Base-by-base conservation (phyloP, 2,113 vertebrate species). In the Zosterops hypoxanthus region DNA sequence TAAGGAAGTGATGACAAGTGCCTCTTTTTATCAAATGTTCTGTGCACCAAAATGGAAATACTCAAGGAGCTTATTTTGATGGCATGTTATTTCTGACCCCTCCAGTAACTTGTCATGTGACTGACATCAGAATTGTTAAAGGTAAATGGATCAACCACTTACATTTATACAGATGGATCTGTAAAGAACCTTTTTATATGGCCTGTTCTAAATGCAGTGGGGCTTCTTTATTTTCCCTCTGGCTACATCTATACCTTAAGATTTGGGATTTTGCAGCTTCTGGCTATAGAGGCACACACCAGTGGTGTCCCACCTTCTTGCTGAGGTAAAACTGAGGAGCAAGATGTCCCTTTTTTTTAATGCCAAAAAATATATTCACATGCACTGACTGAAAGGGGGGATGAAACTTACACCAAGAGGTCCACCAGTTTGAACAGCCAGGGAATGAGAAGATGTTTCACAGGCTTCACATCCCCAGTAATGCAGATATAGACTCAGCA, bases 61-160 rank as follows among this genome's bases (percentile, higher is more conserved):
- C 72, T 94, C 72, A 78, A 95, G 81, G 71, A 94, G 65, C 79
- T 95, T 61, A 55, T 97, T 97, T 95, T 90, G 90, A 95, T 95
- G 76, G 52, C 76, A 92, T 75, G 76, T 90, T 96, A 73, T 96
- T 88, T 95, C 75, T 83, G 70, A 36, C 33, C 41, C 22, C 9
- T 39, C 14, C 20, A 78, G 47, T 79, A 80, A 95, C 76, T 95
- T 88, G 68, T 86, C 92, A 88, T 12, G 31, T n/a, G 44, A 96
- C 94, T 95, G 97, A 91, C 94, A 94, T 66, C 88, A 96, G 97
- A 95, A 96, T 94, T 94, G 92, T 96, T 97, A 83, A 25, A 86
- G 79, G 86, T 87, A 97, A 94, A 91, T 96, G 90, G 95, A 97
- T 97, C 93, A 97, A 88, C 97, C 88, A 90, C 96, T 97, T 95